phyloP scores from a whole-genome alignment of 2,797 vertebrate species.

The Xenops minutus region DNA sequence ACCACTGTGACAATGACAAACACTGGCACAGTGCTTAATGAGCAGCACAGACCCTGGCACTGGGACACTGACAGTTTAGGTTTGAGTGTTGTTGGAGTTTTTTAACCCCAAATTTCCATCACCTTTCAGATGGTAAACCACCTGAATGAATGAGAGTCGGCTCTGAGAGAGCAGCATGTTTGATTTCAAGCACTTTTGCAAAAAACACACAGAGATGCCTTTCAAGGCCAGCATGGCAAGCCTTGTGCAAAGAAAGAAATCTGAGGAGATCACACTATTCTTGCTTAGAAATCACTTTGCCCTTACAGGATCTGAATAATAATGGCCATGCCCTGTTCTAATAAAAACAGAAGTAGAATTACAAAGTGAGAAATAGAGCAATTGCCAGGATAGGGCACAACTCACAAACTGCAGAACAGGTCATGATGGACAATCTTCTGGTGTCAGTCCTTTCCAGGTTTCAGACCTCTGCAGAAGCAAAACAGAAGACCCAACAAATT shows the following conservation, averaged over 20 bases:
- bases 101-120: neutral
- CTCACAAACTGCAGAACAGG: neutral
- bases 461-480: slow-evolving; percentile 17
- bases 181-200: neutral
- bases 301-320: neutral
- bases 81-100: neutral
- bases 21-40: neutral
- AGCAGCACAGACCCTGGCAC: neutral
- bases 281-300: neutral
- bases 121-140: neutral
- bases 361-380: neutral
- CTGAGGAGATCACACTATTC: neutral
- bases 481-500: neutral
- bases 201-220: neutral
- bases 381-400: neutral
- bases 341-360: neutral
- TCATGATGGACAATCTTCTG: neutral
- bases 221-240: neutral
- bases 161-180: neutral
- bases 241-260: neutral
- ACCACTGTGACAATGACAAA: neutral
- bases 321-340: neutral
- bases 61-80: neutral
- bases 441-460: neutral
- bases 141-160: neutral